These are phyloP conservation scores for Bettongia penicillata DNA, from an alignment of 2,113 vertebrate species.

Conservation along the genomic window DNA sequence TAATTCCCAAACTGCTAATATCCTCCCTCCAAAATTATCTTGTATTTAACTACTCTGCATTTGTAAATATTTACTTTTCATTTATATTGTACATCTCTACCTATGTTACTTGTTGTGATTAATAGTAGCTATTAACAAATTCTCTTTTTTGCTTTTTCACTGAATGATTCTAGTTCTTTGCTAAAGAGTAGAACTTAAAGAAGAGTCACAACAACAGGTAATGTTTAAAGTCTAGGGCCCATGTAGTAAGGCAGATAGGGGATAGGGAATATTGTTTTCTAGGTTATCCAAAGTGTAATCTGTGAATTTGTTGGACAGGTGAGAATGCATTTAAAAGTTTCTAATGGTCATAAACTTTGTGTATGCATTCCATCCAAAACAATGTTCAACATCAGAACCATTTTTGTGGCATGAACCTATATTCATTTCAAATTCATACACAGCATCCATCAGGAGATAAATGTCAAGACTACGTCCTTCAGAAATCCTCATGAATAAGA, in stretches of 20 bases:
- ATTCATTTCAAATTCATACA: constrained; percentile 30
- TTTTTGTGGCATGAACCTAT: constrained; percentile 22
- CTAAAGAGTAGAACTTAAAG: neutral
- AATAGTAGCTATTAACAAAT: neutral
- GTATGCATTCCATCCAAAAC: neutral
- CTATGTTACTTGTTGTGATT: neutral
- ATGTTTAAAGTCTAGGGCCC: neutral
- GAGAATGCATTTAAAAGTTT: neutral
- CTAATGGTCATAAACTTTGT: neutral
- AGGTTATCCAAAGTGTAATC: neutral
- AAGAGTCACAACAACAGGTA: neutral
- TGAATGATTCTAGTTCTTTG: neutral
- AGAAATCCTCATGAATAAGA: neutral
- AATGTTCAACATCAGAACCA: neutral
- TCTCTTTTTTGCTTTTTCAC: neutral
- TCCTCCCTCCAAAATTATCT: neutral
- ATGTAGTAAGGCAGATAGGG: neutral
- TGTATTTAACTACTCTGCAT: neutral
- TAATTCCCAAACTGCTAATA: neutral
- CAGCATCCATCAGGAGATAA: neutral
- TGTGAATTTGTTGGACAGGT: neutral
- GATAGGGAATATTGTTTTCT: neutral
- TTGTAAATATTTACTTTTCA: neutral
- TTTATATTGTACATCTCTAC: neutral
- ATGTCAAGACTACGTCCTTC: constrained; percentile 23